Evolutionary conservation across 2,797 vertebrate genomes (phyloP).

Genomic region (Acanthornis magna): DNA sequence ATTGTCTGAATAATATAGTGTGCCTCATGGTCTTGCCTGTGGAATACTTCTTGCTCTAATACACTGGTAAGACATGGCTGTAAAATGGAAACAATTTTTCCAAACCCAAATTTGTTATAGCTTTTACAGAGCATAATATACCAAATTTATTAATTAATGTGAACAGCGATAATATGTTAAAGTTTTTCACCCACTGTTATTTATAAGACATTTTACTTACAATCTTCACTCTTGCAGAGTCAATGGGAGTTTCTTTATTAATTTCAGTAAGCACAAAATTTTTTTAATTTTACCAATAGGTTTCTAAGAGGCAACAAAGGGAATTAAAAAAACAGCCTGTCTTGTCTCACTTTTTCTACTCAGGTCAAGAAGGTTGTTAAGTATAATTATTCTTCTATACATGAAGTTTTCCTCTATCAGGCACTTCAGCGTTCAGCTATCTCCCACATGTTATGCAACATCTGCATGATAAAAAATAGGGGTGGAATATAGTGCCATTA

Average conservation of each 20-base stretch:
- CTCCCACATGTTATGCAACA: background rate
- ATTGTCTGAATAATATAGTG: too few relatives aligned
- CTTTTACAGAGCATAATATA: too few relatives aligned
- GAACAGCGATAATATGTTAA: background rate
- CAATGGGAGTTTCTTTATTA: background rate
- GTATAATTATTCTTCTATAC: background rate
- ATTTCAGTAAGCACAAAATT: background rate
- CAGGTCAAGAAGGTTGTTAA: background rate
- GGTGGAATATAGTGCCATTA: background rate
- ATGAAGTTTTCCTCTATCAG: background rate
- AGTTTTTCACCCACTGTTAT: background rate
- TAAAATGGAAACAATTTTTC: too few relatives aligned
- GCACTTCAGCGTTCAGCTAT: background rate
- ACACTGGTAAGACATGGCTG: too few relatives aligned
- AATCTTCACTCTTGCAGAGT: background rate
- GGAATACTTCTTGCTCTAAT: too few relatives aligned
- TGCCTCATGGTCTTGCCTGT: too few relatives aligned
- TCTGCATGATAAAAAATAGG: background rate
- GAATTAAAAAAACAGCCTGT: background rate
- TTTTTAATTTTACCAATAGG: background rate
- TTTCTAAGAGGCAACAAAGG: background rate
- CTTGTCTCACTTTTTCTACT: background rate
- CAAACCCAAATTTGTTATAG: too few relatives aligned
- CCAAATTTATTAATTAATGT: background rate
- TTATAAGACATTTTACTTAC: background rate